phyloP scores from a whole-genome alignment of 2,888 invertebrate species.

The Gari tellinella region DNA sequence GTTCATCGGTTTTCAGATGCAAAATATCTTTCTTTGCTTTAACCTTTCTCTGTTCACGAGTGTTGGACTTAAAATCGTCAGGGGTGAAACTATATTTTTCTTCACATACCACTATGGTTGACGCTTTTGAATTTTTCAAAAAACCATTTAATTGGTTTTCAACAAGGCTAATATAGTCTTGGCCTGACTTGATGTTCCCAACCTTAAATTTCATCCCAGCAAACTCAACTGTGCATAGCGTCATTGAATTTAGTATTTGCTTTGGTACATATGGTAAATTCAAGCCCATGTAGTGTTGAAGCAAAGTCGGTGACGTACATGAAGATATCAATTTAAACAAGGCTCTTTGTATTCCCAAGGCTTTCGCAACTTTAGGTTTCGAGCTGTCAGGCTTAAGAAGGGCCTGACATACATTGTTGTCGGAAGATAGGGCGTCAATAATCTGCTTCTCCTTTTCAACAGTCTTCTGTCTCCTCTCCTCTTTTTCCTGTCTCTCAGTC shows the following conservation, averaged over 20 bases:
- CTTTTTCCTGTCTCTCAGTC: not conserved
- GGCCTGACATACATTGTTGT: slow-evolving; percentile 5
- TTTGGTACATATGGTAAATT: not conserved
- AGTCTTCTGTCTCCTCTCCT: not conserved
- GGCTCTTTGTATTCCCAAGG: not conserved
- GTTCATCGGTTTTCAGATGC: not conserved
- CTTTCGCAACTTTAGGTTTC: slow-evolving; percentile 7
- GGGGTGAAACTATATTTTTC: slow-evolving; percentile 38
- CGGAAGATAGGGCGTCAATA: not conserved
- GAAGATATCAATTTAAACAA: not conserved
- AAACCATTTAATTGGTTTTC: slow-evolving; percentile 6
- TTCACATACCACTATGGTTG: slow-evolving; percentile 19
- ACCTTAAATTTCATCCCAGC: slow-evolving; percentile 6
- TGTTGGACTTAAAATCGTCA: slow-evolving; percentile 13
- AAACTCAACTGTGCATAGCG: slow-evolving; percentile 9
- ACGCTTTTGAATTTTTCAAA: slow-evolving; percentile 3
- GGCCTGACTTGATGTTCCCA: not conserved
- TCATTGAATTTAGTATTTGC: not conserved
- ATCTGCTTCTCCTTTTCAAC: slow-evolving; percentile 1
- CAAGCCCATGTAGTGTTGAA: not conserved
- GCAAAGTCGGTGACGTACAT: too few relatives aligned
- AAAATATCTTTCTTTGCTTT: not conserved
- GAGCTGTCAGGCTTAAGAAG: slow-evolving; percentile 1
- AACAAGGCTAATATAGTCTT: not conserved
- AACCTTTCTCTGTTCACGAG: slow-evolving; percentile 1